Conservation (phyloP, 2,888 invertebrate genomes). For the Penaeus monodon region DNA sequence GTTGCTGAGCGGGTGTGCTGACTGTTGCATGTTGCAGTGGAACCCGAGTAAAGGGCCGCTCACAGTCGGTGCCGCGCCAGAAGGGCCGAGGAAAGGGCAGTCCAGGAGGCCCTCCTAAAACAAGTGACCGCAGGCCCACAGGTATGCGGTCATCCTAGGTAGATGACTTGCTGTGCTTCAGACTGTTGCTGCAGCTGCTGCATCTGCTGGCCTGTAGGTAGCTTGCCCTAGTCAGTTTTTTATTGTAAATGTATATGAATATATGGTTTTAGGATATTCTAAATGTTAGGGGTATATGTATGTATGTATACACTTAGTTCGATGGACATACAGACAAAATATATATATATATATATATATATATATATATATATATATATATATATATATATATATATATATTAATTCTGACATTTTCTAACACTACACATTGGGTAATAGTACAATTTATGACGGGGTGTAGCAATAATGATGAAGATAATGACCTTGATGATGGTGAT, state of each 20-base stretch:
- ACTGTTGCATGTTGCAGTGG: conserved; percentile 48
- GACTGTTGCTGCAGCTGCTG: no score
- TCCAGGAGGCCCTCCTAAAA: conserved; percentile 19
- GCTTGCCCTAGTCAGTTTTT: no score
- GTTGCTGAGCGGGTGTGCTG: conserved; percentile 4
- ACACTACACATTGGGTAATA: no score
- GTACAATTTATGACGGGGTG: no score
- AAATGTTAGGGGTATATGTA: background rate
- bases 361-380: no score
- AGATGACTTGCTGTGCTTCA: background rate
- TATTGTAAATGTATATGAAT: no score
- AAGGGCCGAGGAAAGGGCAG: conserved; percentile 35
- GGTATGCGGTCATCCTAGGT: conserved; percentile 53
- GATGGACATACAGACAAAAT: conserved; percentile 5
- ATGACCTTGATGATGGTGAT: no score
- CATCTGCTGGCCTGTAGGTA: no score
- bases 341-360: conserved; percentile 17
- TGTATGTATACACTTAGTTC: background rate
- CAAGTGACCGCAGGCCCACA: conserved; percentile 30
- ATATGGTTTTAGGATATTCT: background rate
- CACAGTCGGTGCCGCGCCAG: conserved; percentile 56
- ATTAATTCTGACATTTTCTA: background rate
- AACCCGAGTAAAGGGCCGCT: conserved; percentile 55
- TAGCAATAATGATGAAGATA: no score
- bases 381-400: no score